These are phyloP conservation scores for Pristionchus entomophagus DNA, from an alignment of 2,888 invertebrate species.

Conservation along the genomic window DNA sequence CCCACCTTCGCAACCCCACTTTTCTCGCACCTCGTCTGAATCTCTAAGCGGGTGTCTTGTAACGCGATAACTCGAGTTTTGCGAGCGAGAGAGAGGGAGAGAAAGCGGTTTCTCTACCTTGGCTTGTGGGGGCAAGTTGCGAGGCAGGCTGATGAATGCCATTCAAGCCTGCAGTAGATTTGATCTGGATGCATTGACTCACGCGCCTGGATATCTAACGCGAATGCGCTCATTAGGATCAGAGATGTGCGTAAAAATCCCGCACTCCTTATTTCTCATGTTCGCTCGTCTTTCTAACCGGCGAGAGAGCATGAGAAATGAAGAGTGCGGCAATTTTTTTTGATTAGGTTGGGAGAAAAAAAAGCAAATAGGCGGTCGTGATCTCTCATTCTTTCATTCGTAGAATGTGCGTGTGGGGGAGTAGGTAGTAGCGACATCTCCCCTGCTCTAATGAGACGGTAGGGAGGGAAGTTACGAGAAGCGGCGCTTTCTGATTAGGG, in stretches of 20 bases:
- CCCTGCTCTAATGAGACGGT: conserved; percentile 22
- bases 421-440: neutral
- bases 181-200: neutral
- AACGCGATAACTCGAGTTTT: neutral
- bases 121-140: neutral
- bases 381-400: neutral
- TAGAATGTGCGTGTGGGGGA: neutral
- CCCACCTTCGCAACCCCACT: conserved; percentile 5
- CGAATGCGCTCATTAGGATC: too few relatives aligned
- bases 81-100: too few relatives aligned
- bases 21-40: neutral
- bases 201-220: too few relatives aligned
- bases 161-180: neutral
- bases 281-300: too few relatives aligned
- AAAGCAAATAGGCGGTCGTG: neutral
- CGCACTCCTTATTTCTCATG: too few relatives aligned
- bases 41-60: neutral
- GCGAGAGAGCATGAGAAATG: too few relatives aligned
- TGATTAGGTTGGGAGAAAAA: neutral
- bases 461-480: neutral
- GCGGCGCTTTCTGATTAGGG: neutral
- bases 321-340: too few relatives aligned
- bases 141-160: neutral
- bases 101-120: too few relatives aligned
- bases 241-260: too few relatives aligned